phyloP scores from a whole-genome alignment of 2,797 vertebrate species.

The Sebastes matsubarae region DNA sequence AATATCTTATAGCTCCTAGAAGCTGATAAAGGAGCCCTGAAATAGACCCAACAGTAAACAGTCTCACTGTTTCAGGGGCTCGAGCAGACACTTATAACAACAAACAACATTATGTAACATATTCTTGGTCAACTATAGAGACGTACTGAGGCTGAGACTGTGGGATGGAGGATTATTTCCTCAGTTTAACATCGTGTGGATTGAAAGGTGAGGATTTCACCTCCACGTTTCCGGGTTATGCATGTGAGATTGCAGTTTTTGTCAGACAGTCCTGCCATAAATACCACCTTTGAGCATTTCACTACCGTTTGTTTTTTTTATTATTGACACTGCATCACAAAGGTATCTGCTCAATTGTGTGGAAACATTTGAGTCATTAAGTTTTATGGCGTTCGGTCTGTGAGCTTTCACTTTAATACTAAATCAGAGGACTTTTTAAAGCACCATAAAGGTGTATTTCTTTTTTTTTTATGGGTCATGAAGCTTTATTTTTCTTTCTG shows the following conservation, averaged over 20 bases:
- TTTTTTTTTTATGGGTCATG: neutral
- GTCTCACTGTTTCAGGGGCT: neutral
- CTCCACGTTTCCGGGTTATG: neutral
- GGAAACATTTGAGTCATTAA: neutral
- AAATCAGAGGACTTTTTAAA: neutral
- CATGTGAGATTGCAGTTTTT: neutral
- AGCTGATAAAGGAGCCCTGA: neutral
- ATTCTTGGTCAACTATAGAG: neutral
- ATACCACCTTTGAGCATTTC: neutral
- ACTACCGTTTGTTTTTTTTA: neutral
- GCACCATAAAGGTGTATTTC: neutral
- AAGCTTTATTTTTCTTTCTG: no score
- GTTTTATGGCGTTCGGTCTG: neutral
- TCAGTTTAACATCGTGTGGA: no score
- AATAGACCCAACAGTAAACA: neutral
- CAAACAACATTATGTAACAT: neutral
- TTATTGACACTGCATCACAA: neutral
- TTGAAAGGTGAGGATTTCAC: no score
- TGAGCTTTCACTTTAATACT: neutral
- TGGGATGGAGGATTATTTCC: neutral
- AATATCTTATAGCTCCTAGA: neutral
- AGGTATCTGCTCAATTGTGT: neutral
- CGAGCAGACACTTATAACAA: neutral
- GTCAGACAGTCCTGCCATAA: neutral
- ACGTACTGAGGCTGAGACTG: neutral